These are phyloP conservation scores for Orthonevra nobilis DNA, from an alignment of 2,888 invertebrate genomes.

Conservation along the genomic window DNA sequence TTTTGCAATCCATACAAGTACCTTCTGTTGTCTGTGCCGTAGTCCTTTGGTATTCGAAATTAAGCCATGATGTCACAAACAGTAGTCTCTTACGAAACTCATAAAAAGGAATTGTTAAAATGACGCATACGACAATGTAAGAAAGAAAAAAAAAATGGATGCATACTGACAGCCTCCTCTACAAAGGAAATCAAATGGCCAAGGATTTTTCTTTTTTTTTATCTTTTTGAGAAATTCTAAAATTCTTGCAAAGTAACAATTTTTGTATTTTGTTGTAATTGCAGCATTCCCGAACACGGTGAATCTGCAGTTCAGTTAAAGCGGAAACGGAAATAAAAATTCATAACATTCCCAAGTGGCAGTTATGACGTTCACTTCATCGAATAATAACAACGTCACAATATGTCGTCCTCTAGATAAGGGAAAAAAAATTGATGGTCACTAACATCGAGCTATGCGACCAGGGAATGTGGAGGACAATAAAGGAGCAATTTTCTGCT, in stretches of 20 bases:
- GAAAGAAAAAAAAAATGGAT: background rate
- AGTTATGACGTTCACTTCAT: slow-evolving; percentile 31
- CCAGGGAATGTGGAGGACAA: background rate
- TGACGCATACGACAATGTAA: slow-evolving; percentile 15
- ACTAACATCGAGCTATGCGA: background rate
- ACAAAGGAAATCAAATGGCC: background rate
- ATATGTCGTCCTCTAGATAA: slow-evolving; percentile 19
- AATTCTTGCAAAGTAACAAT: slow-evolving; percentile 19
- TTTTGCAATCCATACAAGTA: background rate
- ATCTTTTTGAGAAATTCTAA: background rate
- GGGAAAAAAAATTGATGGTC: background rate
- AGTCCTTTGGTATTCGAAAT: slow-evolving; percentile 5
- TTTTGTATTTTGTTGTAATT: slow-evolving; percentile 9
- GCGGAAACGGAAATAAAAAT: slow-evolving; percentile 45
- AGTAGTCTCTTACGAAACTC: slow-evolving; percentile 13
- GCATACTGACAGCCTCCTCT: background rate
- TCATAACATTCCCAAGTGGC: slow-evolving; percentile 5
- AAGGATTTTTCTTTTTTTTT: no score
- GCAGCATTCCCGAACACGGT: slow-evolving; percentile 1
- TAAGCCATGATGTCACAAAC: slow-evolving; percentile 35
- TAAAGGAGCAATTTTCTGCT: background rate
- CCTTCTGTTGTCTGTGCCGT: background rate
- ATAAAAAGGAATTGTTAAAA: slow-evolving; percentile 25
- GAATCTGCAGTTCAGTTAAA: slow-evolving; percentile 3
- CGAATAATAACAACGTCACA: slow-evolving; percentile 34